Base-by-base conservation (phyloP, 2,797 vertebrate species). In the Tokudaia muenninki region DNA sequence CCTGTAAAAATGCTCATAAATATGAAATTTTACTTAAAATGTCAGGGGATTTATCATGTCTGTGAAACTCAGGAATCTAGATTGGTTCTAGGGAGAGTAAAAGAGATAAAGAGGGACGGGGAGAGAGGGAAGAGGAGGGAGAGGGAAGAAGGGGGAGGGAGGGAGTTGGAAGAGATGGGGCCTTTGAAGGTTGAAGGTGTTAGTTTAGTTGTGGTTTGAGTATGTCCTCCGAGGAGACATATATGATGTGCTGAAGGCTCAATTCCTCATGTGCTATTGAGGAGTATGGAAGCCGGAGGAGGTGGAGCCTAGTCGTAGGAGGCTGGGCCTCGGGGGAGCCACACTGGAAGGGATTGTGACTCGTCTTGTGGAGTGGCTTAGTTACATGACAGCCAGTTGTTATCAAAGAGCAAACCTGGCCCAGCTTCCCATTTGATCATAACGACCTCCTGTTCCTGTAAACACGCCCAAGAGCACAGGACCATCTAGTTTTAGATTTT, bases 1-100 rank as follows among this genome's bases (percentile, higher is more conserved):
- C 21, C 70, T 65, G 86, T 96, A 72, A 93, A 90, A 95, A 37
- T 80, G 79, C 44, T 84, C 44, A 84, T 63, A 84, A 72, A 90
- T 67, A 74, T 2, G 91, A 67, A 72, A 29, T 65, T 70, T 75
- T 80, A 34, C 77, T 67, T 94, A 79, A 13, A 80, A 57, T 90
- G 17, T 70, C 34, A 93, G 70, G 34, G 37, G 24, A 87, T 74
- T 92, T 82, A 47, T 6, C 12, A 47, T 93, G 88, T 83, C 70
- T 92, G 7, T 92, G 83, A 92, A 96, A 92, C 19, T 90, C 59
- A 65, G 41, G 83, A 74, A 67, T 26, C 24, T 89, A 44, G 78
- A 22, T 83, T 80, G 17, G 31, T 37, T 70, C 22, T 82, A 63
- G 65, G 61, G 63, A 86, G 87, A 89, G 52, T 26, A 22, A 21